Evolutionary conservation across 2,113 vertebrate species (phyloP).

Genomic region (Poeciliopsis prolifica): DNA sequence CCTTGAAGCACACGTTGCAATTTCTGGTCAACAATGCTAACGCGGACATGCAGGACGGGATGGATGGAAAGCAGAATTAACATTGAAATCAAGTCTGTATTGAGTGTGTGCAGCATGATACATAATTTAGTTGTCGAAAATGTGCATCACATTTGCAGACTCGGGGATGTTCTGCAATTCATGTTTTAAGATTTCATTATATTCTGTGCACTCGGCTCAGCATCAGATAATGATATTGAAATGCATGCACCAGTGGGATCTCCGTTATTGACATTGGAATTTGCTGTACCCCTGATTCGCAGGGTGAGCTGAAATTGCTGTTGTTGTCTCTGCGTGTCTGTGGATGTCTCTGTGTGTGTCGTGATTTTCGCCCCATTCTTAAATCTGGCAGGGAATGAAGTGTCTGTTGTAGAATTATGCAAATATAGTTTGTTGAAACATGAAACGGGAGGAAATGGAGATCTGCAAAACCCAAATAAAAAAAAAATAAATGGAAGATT

Average conservation of each 20-base stretch:
- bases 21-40: constrained; percentile 54
- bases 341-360: constrained; percentile 13
- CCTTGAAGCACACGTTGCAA: constrained; percentile 46
- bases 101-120: constrained; percentile 24
- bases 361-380: constrained; percentile 20
- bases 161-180: constrained; percentile 34
- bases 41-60: constrained; percentile 38
- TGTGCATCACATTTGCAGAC: constrained; percentile 48
- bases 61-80: constrained; percentile 48
- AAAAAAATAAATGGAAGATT: constrained; percentile 23
- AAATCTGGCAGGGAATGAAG: constrained; percentile 70
- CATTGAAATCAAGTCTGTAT: constrained; percentile 54
- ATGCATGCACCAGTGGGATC: constrained; percentile 73
- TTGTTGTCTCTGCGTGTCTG: constrained; percentile 54
- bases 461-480: constrained; percentile 53
- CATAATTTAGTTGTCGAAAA: constrained; percentile 41
- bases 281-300: constrained; percentile 60
- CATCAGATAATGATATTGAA: constrained; percentile 76
- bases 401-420: constrained; percentile 72
- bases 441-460: constrained; percentile 52
- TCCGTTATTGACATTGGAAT: constrained; percentile 74
- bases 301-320: constrained; percentile 63
- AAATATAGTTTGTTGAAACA: constrained; percentile 48
- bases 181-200: constrained; percentile 72
- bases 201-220: constrained; percentile 64